phyloP scores from a whole-genome alignment of 92 coral and sea anemone species.

The Bergia sp. region DNA sequence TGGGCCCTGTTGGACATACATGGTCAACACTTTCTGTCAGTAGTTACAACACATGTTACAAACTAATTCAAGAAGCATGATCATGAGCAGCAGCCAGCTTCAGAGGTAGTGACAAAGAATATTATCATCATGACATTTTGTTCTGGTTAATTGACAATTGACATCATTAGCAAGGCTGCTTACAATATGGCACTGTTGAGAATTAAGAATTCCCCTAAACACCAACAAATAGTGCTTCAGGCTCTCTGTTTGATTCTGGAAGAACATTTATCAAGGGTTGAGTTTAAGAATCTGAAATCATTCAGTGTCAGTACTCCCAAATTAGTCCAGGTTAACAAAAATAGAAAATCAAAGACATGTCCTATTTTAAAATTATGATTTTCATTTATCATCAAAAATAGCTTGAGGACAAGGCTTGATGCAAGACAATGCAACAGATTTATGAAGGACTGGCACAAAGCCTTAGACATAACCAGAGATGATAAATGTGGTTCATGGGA shows the following conservation, averaged over 20 bases:
- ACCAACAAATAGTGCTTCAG: background rate
- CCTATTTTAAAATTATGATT: too few relatives aligned
- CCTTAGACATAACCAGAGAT: too few relatives aligned
- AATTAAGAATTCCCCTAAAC: background rate
- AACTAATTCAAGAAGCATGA: background rate
- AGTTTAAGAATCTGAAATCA: background rate
- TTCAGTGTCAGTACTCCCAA: too few relatives aligned
- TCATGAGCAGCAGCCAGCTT: conserved; percentile 2
- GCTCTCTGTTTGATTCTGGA: background rate
- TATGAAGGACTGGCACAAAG: too few relatives aligned
- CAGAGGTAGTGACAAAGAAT: conserved; percentile 45
- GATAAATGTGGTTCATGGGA: too few relatives aligned
- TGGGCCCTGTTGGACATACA: conserved; percentile 76
- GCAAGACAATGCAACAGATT: too few relatives aligned
- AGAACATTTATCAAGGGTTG: background rate
- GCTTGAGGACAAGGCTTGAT: too few relatives aligned
- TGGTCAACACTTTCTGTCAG: background rate
- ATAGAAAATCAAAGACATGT: too few relatives aligned
- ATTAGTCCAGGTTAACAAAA: too few relatives aligned
- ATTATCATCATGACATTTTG: conserved; percentile 36
- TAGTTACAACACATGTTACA: background rate
- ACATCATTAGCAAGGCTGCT: conserved; percentile 37
- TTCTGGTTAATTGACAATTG: conserved; percentile 22
- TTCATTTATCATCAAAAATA: too few relatives aligned
- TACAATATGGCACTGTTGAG: background rate